phyloP scores from a whole-genome alignment of 2,113 vertebrate genomes.

The Orientallactaga bullata region DNA sequence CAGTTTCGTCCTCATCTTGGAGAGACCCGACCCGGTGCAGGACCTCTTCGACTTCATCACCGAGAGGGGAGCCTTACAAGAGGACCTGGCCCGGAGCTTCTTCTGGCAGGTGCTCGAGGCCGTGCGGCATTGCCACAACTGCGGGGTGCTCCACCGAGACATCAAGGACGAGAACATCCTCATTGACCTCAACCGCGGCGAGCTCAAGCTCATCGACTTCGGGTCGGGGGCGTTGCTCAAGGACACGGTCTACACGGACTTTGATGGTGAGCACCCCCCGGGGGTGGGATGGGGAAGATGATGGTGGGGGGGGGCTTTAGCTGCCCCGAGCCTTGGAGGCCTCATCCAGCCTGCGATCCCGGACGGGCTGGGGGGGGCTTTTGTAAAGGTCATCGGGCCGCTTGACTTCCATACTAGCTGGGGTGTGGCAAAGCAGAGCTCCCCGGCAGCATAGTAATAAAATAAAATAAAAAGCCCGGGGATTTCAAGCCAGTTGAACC shows the following conservation, averaged over 20 bases:
- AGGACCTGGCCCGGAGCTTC: constrained; percentile 93
- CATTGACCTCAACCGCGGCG: constrained; percentile 91
- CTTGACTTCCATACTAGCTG: constrained; percentile 30
- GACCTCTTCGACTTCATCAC: constrained; percentile 97
- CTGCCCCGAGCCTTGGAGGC: constrained; percentile 43
- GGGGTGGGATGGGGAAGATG: not conserved
- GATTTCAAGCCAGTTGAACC: constrained; percentile 60
- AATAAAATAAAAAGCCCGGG: not conserved
- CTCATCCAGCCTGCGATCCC: constrained; percentile 2
- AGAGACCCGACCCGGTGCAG: constrained; percentile 93
- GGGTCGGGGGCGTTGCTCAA: constrained; percentile 95
- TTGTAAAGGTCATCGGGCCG: constrained; percentile 76
- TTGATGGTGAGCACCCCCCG: constrained; percentile 92
- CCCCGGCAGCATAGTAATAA: constrained; percentile 3
- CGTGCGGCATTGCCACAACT: constrained; percentile 93
- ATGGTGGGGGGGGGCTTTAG: not conserved
- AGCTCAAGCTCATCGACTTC: constrained; percentile 97
- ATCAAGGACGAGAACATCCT: constrained; percentile 97
- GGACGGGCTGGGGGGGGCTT: not conserved
- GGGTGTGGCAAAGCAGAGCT: constrained; percentile 67
- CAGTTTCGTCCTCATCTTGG: constrained; percentile 95
- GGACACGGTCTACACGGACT: constrained; percentile 96
- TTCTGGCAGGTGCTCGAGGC: constrained; percentile 96
- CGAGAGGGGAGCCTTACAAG: constrained; percentile 91
- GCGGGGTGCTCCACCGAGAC: constrained; percentile 95